Evolutionary conservation across 2,113 vertebrate species (phyloP).

Genomic region (Myotis davidii): DNA sequence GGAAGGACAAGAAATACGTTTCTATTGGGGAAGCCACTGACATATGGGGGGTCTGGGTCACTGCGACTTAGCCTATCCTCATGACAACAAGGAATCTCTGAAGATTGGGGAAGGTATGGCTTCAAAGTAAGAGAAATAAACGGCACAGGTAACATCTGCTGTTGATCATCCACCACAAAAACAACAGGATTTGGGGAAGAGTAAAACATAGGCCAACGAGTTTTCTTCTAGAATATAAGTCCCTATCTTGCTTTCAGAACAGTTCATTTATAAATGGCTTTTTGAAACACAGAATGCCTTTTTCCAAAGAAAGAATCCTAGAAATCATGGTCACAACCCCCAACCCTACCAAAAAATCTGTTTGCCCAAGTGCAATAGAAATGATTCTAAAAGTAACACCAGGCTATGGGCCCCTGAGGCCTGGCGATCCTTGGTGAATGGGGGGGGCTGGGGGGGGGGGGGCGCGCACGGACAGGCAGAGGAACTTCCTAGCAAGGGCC

Average conservation of each 20-base stretch:
- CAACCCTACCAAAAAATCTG: not conserved
- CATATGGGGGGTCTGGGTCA: not conserved
- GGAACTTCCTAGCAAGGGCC: not conserved
- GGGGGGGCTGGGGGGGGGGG: too few species aligned
- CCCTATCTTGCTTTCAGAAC: not conserved
- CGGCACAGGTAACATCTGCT: not conserved
- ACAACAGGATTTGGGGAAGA: not conserved
- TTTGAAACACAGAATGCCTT: not conserved
- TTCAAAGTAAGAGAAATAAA: not conserved
- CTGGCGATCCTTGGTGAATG: not conserved
- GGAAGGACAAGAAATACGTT: not conserved
- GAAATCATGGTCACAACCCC: constrained; percentile 4
- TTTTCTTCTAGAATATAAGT: not conserved
- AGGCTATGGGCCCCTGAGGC: not conserved
- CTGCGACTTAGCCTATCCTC: not conserved
- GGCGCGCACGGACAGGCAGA: fast-evolving
- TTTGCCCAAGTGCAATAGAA: not conserved
- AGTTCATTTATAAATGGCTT: not conserved
- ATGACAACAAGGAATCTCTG: not conserved
- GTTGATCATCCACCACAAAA: not conserved
- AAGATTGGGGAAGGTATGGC: not conserved
- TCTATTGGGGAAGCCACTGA: not conserved
- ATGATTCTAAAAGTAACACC: not conserved
- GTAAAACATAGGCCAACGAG: not conserved
- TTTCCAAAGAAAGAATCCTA: constrained; percentile 1